Base-by-base conservation (phyloP, 2,113 vertebrate genomes). In the Pachyramphus minor region DNA sequence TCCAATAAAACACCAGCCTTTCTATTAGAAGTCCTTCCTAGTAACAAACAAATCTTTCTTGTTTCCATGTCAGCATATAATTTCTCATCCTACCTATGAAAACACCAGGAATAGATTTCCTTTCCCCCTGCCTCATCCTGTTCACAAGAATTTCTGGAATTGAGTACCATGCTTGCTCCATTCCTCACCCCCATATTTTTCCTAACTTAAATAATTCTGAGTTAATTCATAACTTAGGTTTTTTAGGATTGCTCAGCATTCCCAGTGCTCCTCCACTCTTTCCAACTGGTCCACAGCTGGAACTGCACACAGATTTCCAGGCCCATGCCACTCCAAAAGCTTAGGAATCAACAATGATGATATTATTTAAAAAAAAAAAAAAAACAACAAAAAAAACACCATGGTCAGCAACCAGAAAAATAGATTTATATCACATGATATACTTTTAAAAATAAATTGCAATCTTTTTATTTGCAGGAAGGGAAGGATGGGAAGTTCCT, bases 391-490 rank as follows among this genome's bases (percentile, higher is more conserved):
- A n/a, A n/a, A n/a, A n/a, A n/a, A n/a, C n/a, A n/a, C n/a, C 10
- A 9, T 71, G 28, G 31, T 67, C 27, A 66, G 27, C 11, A 30
- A 71, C 28, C 9, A 28, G 16, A 83, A 41, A 81, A 67, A 42
- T 6, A 69, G 21, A 59, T 41, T 76, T 82, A 5, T 19, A 87
- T 64, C 41, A 35, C 7, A 14, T 45, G 14, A 75, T 58, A n/a
- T 3, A 49, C 6, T n/a, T 90, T 90, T 59, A 2, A 14, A 86
- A 89, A 64, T 76, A 86, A 89, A 68, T 59, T 60, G 75, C 56
- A 53, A 74, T 84, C 39, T 91, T 71, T 84, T 74, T 87, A 59
- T 75, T 95, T 90, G 62, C 72, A 88, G 83, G 60, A 85, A 90
- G 93, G 62, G 75, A 91, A 87, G 81, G 87, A 81, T 81, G 73